Percentiles rank a stretch among this genome's conserved stretches.
Evolutionary conservation across 1,140 invertebrate genomes (phyloP).

Genomic region (Hetaerina americana): DNA sequence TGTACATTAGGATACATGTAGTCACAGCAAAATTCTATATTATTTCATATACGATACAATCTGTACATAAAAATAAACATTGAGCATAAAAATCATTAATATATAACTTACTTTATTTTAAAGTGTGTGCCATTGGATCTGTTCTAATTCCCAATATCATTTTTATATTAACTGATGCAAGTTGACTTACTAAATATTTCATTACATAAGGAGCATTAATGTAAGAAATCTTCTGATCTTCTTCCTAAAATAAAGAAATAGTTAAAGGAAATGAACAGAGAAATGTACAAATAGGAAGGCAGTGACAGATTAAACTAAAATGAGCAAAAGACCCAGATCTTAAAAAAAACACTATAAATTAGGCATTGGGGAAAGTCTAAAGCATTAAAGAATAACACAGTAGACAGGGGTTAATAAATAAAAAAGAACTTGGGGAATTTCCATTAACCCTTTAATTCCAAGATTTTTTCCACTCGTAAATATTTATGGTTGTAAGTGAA

Average conservation of each 20-base stretch:
- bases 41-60: too few species aligned
- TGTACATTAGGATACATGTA: too few species aligned
- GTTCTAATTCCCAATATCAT: background rate
- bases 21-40: too few species aligned
- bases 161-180: background rate
- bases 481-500: too few species aligned
- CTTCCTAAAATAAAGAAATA: background rate
- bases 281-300: background rate
- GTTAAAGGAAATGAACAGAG: background rate
- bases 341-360: background rate
- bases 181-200: background rate
- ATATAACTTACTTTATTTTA: background rate
- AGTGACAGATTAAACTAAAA: background rate
- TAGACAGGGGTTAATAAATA: background rate
- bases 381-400: background rate
- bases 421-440: background rate
- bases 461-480: too few species aligned
- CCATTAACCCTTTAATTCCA: too few species aligned
- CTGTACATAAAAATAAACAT: too few species aligned
- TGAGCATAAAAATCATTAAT: background rate
- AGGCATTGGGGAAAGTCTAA: background rate
- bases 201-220: background rate
- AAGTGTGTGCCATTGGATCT: background rate
- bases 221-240: background rate
- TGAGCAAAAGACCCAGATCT: background rate